Conservation (phyloP, 2,888 invertebrate genomes). For the Orchesellides sinensis region DNA sequence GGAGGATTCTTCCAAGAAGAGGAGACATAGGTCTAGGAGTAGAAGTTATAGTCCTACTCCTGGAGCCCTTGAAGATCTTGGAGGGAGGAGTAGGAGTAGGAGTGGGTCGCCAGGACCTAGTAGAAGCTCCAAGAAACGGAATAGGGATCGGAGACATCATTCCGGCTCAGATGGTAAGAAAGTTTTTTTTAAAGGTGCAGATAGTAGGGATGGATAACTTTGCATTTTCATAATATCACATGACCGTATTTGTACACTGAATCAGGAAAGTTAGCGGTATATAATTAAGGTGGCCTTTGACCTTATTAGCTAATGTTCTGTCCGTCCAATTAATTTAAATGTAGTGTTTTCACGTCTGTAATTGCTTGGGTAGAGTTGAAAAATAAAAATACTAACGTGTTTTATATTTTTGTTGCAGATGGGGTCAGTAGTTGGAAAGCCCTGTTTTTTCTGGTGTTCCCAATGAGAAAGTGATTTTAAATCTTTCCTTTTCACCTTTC, state of each 20-base stretch:
- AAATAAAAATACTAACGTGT: neutral
- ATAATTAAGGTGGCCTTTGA: too few relatives aligned
- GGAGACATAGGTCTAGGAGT: constrained; percentile 65
- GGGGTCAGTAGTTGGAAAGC: constrained; percentile 29
- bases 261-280: too few relatives aligned
- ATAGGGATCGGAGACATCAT: constrained; percentile 62
- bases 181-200: too few relatives aligned
- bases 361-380: neutral
- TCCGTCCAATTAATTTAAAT: too few relatives aligned
- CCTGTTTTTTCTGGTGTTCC: constrained; percentile 36
- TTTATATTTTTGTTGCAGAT: constrained; percentile 44
- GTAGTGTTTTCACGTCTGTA: too few relatives aligned
- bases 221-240: too few relatives aligned
- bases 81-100: neutral
- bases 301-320: too few relatives aligned
- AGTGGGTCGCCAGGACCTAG: constrained; percentile 12
- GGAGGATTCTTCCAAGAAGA: constrained; percentile 19
- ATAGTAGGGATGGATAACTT: too few relatives aligned
- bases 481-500: neutral
- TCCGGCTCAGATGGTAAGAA: constrained; percentile 67
- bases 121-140: constrained; percentile 43
- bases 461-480: neutral
- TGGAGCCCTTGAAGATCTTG: neutral
- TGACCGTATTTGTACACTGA: too few relatives aligned
- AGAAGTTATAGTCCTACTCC: constrained; percentile 52